Evolutionary conservation across 1,140 invertebrate species (phyloP).

Genomic region (Scaptodrosophila lebanonensis): DNA sequence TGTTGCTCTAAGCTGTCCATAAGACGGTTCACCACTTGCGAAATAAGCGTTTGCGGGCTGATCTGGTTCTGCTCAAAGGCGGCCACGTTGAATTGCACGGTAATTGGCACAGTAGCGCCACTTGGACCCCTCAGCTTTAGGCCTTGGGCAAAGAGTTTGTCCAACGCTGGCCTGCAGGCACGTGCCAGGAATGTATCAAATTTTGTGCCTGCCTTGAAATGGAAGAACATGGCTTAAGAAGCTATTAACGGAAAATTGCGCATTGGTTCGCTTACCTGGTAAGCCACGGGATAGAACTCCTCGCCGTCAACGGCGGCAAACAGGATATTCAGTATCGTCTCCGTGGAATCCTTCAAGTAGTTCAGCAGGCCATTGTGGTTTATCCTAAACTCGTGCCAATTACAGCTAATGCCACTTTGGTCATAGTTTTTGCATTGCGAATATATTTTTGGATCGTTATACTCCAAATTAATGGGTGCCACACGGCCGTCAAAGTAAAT

Average conservation of each 20-base stretch:
- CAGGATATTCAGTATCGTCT: slow-evolving; percentile 34
- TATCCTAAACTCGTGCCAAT: slow-evolving; percentile 43
- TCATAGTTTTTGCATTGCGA: slow-evolving; percentile 26
- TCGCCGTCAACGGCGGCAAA: slow-evolving; percentile 38
- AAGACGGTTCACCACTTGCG: slow-evolving; percentile 10
- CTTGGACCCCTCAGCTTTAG: slow-evolving; percentile 14
- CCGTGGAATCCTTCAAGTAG: slow-evolving; percentile 9
- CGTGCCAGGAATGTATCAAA: slow-evolving; percentile 41
- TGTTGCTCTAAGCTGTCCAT: slow-evolving; percentile 27
- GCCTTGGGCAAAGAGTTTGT: slow-evolving; percentile 34
- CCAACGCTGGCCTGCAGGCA: slow-evolving; percentile 40
- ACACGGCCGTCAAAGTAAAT: slow-evolving; percentile 29
- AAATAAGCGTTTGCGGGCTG: slow-evolving; percentile 29
- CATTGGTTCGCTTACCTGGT: slow-evolving; percentile 19
- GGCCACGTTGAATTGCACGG: slow-evolving; percentile 40
- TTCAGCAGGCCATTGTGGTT: slow-evolving; percentile 30
- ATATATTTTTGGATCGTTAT: slow-evolving; percentile 16
- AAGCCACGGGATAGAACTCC: slow-evolving; percentile 44
- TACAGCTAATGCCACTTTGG: slow-evolving; percentile 18
- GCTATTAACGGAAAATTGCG: not conserved
- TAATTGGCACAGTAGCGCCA: slow-evolving; percentile 1
- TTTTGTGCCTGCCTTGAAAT: slow-evolving; percentile 13
- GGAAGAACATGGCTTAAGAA: not conserved
- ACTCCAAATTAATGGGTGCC: slow-evolving; percentile 36
- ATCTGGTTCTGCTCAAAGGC: slow-evolving; percentile 28